phyloP scores from a whole-genome alignment of 2,797 vertebrate genomes.

The Amniataba percoides region DNA sequence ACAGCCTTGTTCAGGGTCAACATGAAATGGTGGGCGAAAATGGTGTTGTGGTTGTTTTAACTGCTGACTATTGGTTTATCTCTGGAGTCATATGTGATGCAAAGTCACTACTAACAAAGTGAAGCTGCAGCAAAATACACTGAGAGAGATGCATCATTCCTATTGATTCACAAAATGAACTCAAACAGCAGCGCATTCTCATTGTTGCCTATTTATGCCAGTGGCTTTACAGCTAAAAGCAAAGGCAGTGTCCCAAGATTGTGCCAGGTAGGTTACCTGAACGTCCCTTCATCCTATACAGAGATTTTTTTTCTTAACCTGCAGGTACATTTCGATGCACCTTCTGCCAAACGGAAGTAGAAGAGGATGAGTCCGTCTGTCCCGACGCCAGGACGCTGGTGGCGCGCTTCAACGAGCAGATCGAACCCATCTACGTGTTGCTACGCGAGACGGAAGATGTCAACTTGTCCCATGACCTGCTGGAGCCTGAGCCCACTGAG shows the following conservation, averaged over 20 bases:
- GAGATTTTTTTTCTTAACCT: not conserved
- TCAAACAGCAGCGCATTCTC: not conserved
- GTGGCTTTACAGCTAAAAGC: not conserved
- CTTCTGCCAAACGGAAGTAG: slow-evolving; percentile 97
- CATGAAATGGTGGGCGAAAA: too few relatives aligned
- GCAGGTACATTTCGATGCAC: slow-evolving; percentile 96
- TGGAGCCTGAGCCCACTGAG: slow-evolving; percentile 96
- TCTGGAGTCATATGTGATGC: too few relatives aligned
- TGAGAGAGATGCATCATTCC: too few relatives aligned
- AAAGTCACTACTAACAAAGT: too few relatives aligned
- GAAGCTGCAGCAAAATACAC: too few relatives aligned
- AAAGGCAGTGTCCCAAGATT: not conserved
- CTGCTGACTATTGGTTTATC: too few relatives aligned
- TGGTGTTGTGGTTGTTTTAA: too few relatives aligned
- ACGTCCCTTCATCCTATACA: not conserved
- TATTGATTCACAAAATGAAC: not conserved
- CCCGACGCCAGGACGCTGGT: slow-evolving; percentile 93
- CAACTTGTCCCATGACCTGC: slow-evolving; percentile 93
- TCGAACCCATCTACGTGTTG: slow-evolving; percentile 96
- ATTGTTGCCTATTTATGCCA: not conserved
- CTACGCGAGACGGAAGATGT: slow-evolving; percentile 96
- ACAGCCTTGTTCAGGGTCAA: too few relatives aligned
- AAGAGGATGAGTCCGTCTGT: slow-evolving; percentile 93
- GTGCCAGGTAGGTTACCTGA: not conserved
- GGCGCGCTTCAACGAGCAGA: slow-evolving; percentile 98